These are phyloP conservation scores for Actenoides lindsayi DNA, from an alignment of 2,113 vertebrate genomes.

Conservation along the genomic window DNA sequence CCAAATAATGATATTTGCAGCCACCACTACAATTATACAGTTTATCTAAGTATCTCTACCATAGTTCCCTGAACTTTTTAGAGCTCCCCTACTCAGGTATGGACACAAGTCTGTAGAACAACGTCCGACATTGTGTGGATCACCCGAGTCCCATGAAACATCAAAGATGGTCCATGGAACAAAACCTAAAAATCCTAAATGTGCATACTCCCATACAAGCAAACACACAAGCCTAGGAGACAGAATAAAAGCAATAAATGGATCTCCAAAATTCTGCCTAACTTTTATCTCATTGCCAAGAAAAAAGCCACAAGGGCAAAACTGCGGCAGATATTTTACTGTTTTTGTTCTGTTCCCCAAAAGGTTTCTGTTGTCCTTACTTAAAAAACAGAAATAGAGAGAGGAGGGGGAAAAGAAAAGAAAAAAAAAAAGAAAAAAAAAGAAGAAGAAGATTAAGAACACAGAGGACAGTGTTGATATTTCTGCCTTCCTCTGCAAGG, in stretches of 20 bases:
- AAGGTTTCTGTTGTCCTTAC: neutral
- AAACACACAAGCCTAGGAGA: neutral
- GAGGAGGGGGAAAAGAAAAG: no score
- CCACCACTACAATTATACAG: neutral
- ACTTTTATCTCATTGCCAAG: neutral
- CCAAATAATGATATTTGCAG: neutral
- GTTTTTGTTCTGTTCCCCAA: neutral
- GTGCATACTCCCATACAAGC: neutral
- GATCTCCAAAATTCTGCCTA: neutral
- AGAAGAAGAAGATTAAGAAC: neutral
- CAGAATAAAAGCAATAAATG: neutral
- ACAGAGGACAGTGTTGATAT: neutral
- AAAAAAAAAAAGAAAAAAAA: neutral
- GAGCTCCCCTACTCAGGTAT: neutral
- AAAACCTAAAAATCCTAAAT: neutral
- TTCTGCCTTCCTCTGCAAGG: neutral
- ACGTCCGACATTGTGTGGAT: neutral
- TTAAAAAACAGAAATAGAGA: neutral
- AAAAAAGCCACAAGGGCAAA: neutral
- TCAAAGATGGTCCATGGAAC: neutral
- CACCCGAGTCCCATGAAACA: neutral
- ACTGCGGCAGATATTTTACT: neutral
- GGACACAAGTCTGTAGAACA: neutral
- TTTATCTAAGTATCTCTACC: neutral
- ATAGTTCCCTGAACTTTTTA: neutral